Conservation (phyloP, 2,888 invertebrate genomes). For the Dromius quadrimaculatus region DNA sequence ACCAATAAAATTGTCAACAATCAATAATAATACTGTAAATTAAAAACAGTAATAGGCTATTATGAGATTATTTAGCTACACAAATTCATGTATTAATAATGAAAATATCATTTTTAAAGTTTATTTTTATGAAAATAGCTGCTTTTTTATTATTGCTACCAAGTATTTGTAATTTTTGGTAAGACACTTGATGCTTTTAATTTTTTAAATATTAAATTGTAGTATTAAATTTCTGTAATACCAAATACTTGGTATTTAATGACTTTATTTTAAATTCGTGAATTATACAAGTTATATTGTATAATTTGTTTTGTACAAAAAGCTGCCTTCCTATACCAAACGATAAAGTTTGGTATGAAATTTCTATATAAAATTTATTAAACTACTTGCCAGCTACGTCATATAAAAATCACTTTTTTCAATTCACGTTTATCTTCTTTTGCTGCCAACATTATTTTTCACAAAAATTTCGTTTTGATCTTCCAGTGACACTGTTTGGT, state of each 20-base stretch:
- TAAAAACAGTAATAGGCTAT: constrained; percentile 30
- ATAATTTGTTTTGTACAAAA: constrained; percentile 29
- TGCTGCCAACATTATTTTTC: constrained; percentile 32
- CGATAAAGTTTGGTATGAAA: constrained; percentile 22
- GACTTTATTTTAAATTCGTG: not conserved
- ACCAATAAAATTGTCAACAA: constrained; percentile 43
- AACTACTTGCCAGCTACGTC: constrained; percentile 47
- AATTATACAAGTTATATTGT: constrained; percentile 9
- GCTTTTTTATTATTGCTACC: constrained; percentile 20
- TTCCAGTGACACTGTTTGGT: constrained; percentile 27
- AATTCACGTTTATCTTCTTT: constrained; percentile 22
- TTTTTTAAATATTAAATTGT: constrained; percentile 30
- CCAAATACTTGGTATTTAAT: constrained; percentile 30
- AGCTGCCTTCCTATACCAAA: constrained; percentile 47
- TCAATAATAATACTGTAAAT: constrained; percentile 43
- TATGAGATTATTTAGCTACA: constrained; percentile 20
- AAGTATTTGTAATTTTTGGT: constrained; percentile 19
- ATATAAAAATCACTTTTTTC: constrained; percentile 25
- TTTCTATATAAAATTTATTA: constrained; percentile 30
- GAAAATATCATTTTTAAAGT: constrained; percentile 7
- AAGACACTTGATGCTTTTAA: constrained; percentile 16
- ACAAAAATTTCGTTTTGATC: constrained; percentile 22
- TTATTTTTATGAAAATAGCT: constrained; percentile 12
- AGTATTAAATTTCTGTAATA: not conserved
- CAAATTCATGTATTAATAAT: constrained; percentile 12